These are phyloP conservation scores for Cherax destructor DNA, from an alignment of 1,140 invertebrate species.

Conservation along the genomic window DNA sequence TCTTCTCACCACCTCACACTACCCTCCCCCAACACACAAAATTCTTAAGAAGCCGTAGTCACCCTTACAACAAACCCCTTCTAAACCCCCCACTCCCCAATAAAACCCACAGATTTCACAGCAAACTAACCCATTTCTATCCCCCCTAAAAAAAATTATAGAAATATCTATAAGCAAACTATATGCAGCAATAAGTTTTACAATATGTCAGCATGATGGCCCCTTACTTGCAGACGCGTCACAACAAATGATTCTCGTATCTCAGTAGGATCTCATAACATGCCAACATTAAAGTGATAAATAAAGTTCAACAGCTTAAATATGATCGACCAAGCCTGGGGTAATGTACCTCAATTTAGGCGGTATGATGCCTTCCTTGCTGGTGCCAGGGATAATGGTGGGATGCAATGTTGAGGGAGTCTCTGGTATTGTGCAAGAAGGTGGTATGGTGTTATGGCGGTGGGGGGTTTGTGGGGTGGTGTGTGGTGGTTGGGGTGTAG, in stretches of 20 bases:
- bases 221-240: conserved; percentile 70
- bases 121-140: conserved; percentile 17
- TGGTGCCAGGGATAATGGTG: conserved; percentile 29
- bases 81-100: no score
- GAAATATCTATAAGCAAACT: conserved; percentile 69
- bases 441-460: conserved; percentile 23
- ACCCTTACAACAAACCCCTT: no score
- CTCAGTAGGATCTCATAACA: conserved; percentile 70
- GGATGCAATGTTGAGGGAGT: conserved; percentile 12
- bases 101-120: conserved; percentile 24
- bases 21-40: no score
- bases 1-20: no score
- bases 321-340: conserved; percentile 65
- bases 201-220: conserved; percentile 70
- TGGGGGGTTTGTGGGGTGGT: not conserved
- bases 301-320: conserved; percentile 70
- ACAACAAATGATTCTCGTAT: conserved; percentile 68
- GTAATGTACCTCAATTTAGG: conserved; percentile 70
- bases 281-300: conserved; percentile 71
- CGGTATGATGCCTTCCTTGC: conserved; percentile 63
- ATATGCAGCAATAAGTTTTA: conserved; percentile 70
- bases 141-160: conserved; percentile 15
- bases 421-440: conserved; percentile 6
- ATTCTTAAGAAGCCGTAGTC: no score
- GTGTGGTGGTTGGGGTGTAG: not conserved